These are phyloP conservation scores for Aphis gossypii DNA, from an alignment of 1,140 invertebrate genomes.

Conservation along the genomic window DNA sequence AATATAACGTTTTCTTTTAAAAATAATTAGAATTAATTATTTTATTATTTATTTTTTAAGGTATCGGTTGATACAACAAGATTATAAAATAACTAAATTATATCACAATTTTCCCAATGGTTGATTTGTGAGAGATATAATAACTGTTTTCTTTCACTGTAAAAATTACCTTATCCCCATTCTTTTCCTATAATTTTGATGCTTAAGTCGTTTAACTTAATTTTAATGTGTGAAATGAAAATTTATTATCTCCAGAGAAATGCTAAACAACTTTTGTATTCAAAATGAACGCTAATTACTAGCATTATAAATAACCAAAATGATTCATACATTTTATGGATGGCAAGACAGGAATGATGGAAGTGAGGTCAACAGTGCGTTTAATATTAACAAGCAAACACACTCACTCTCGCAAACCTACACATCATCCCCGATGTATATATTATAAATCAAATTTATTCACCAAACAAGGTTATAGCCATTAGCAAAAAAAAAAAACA, in stretches of 20 bases:
- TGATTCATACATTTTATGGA: neutral
- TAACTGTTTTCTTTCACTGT: neutral
- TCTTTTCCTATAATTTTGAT: neutral
- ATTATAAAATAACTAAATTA: no score
- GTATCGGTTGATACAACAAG: neutral
- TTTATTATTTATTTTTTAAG: no score
- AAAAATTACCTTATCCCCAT: neutral
- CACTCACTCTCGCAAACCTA: neutral
- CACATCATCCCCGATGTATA: neutral
- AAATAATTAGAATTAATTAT: no score
- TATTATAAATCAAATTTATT: neutral
- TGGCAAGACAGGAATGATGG: neutral
- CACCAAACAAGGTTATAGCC: neutral
- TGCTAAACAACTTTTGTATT: neutral
- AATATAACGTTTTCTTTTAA: no score
- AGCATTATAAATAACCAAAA: neutral
- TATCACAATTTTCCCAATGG: neutral
- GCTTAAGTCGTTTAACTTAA: neutral
- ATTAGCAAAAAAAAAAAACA: neutral
- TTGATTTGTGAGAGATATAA: neutral
- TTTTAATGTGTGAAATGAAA: neutral
- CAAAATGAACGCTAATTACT: neutral
- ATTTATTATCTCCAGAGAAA: neutral
- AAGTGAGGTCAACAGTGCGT: neutral
- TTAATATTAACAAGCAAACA: constrained; percentile 27